Conservation (phyloP, 1,140 invertebrate genomes). For the Panonychus citri region DNA sequence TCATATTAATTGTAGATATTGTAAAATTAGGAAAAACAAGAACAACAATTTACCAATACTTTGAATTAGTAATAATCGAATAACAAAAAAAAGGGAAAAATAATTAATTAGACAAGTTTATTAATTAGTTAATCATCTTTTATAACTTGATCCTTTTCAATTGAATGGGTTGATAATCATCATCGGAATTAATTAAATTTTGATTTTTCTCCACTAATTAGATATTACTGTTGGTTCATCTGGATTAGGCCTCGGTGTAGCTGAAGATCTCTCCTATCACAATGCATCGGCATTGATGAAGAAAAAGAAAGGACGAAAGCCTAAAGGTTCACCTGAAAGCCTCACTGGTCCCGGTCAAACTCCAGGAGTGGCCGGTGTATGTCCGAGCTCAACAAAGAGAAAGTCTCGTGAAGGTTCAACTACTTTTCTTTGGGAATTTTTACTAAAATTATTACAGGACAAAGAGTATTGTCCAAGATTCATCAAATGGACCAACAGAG, state of each 20-base stretch:
- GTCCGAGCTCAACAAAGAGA: slow-evolving; percentile 33
- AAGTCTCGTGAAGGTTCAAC: slow-evolving; percentile 85
- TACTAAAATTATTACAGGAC: slow-evolving; percentile 88
- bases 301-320: slow-evolving; percentile 20
- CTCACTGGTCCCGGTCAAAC: not conserved
- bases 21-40: too few relatives aligned
- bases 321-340: slow-evolving; percentile 21
- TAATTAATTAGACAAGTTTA: too few relatives aligned
- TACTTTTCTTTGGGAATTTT: slow-evolving; percentile 96
- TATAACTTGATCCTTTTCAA: too few relatives aligned
- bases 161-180: too few relatives aligned
- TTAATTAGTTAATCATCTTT: too few relatives aligned
- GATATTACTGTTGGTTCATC: not conserved
- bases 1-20: too few relatives aligned
- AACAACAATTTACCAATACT: too few relatives aligned
- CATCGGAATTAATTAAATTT: too few relatives aligned
- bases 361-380: not conserved
- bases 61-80: too few relatives aligned
- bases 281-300: slow-evolving; percentile 1
- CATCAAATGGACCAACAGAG: slow-evolving; percentile 97
- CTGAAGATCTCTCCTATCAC: slow-evolving; percentile 2
- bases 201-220: not conserved
- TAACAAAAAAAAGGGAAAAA: too few relatives aligned
- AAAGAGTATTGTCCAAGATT: slow-evolving; percentile 90
- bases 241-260: not conserved